Percentiles rank a stretch among this genome's conserved stretches.
Evolutionary conservation across 2,888 invertebrate genomes (phyloP).

Genomic region (Lissocephala sabroskyi): DNA sequence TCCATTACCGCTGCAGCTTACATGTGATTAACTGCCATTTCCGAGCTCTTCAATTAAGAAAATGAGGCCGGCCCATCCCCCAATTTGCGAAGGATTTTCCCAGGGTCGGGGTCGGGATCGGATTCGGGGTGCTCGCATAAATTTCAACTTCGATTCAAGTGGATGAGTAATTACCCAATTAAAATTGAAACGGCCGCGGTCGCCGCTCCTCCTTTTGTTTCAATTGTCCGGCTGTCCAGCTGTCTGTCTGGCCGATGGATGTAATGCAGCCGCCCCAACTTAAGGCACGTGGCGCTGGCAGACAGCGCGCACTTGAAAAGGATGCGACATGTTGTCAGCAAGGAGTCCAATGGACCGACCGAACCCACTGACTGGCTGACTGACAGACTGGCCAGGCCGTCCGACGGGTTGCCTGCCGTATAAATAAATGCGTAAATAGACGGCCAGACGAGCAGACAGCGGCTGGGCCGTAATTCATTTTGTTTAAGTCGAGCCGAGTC

Average conservation of each 20-base stretch:
- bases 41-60: not conserved
- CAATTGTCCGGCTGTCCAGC: not conserved
- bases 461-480: not conserved
- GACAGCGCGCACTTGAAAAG: conserved; percentile 15
- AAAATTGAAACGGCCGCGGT: conserved; percentile 33
- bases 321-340: conserved; percentile 4
- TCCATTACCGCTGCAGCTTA: conserved; percentile 9
- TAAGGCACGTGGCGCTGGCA: conserved; percentile 32
- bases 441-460: conserved; percentile 11
- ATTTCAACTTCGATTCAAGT: conserved; percentile 40
- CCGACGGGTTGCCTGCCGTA: conserved; percentile 19
- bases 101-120: too few species aligned
- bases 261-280: conserved; percentile 16
- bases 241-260: too few species aligned
- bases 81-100: too few species aligned
- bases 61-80: not conserved
- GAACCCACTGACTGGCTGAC: conserved; percentile 20
- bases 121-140: conserved; percentile 31
- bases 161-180: conserved; percentile 61
- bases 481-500: not conserved
- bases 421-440: conserved; percentile 52
- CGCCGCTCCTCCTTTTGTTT: conserved; percentile 6
- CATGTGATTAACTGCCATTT: conserved; percentile 1
- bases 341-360: too few species aligned
- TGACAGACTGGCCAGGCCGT: conserved; percentile 35